Evolutionary conservation across 2,797 vertebrate species (phyloP).

Genomic region (Diplodus puntazzo): DNA sequence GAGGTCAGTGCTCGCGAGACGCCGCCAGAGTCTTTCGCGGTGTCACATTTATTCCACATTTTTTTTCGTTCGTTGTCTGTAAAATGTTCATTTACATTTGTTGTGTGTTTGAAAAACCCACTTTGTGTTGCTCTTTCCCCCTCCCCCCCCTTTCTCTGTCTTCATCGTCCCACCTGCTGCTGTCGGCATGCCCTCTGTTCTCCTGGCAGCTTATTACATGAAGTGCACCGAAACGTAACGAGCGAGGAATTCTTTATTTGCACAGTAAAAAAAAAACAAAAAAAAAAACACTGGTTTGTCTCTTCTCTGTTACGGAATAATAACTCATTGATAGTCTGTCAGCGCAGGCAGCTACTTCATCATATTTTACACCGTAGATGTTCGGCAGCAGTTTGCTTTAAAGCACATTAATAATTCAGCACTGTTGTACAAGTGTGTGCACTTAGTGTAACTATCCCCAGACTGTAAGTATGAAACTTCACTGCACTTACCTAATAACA

Average conservation of each 20-base stretch:
- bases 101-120: slow-evolving; percentile 45
- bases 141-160: slow-evolving; percentile 8
- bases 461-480: slow-evolving; percentile 45
- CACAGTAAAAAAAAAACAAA: slow-evolving; percentile 9
- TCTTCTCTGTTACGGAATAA: slow-evolving; percentile 17
- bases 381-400: slow-evolving; percentile 44
- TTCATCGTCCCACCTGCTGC: slow-evolving; percentile 57
- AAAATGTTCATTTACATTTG: slow-evolving; percentile 44
- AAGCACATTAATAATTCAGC: slow-evolving; percentile 45
- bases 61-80: slow-evolving; percentile 29
- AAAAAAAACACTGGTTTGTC: slow-evolving; percentile 4
- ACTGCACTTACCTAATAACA: slow-evolving; percentile 8
- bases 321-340: slow-evolving; percentile 30
- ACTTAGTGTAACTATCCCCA: slow-evolving; percentile 61
- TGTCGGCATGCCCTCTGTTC: slow-evolving; percentile 63
- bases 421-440: slow-evolving; percentile 45
- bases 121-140: slow-evolving; percentile 36
- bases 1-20: slow-evolving; percentile 88
- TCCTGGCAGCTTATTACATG: slow-evolving; percentile 62
- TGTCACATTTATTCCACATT: slow-evolving; percentile 22
- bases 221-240: slow-evolving; percentile 58
- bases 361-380: slow-evolving; percentile 15
- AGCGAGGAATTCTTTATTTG: slow-evolving; percentile 21
- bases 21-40: neutral
- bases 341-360: slow-evolving; percentile 41